Percentiles rank a stretch among this genome's conserved stretches.
These are phyloP conservation scores for Caracal caracal DNA, from an alignment of 2,113 vertebrate genomes.

Conservation along the genomic window DNA sequence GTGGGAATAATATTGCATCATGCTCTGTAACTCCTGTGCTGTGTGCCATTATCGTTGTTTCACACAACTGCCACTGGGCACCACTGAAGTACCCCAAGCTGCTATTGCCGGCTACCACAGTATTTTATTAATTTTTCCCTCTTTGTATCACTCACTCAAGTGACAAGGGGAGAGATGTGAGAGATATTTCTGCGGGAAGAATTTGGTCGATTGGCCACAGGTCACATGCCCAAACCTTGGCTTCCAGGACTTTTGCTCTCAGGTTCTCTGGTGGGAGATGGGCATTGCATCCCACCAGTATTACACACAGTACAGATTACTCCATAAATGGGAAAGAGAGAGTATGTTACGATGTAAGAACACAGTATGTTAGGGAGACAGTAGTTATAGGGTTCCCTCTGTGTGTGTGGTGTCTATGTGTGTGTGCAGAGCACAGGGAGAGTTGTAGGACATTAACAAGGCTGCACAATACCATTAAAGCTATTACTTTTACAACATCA, in stretches of 20 bases:
- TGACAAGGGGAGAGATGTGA: not conserved
- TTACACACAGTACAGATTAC: not conserved
- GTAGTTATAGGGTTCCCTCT: no score
- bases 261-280: not conserved
- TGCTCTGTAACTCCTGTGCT: accelerated
- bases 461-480: not conserved
- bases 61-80: not conserved
- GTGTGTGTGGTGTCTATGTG: not conserved
- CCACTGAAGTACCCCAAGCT: not conserved
- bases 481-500: not conserved
- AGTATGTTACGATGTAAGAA: not conserved
- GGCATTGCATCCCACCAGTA: not conserved
- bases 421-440: no score
- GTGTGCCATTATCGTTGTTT: not conserved
- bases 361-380: not conserved
- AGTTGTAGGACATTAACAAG: not conserved
- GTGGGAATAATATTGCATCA: accelerated
- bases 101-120: not conserved
- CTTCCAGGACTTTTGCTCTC: not conserved
- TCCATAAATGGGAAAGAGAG: not conserved
- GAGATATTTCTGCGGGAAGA: not conserved
- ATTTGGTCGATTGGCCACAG: not conserved
- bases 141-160: not conserved
- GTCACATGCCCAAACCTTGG: not conserved
- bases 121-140: not conserved